phyloP scores from a whole-genome alignment of 2,113 vertebrate genomes.

The Lamprologus callipterus region DNA sequence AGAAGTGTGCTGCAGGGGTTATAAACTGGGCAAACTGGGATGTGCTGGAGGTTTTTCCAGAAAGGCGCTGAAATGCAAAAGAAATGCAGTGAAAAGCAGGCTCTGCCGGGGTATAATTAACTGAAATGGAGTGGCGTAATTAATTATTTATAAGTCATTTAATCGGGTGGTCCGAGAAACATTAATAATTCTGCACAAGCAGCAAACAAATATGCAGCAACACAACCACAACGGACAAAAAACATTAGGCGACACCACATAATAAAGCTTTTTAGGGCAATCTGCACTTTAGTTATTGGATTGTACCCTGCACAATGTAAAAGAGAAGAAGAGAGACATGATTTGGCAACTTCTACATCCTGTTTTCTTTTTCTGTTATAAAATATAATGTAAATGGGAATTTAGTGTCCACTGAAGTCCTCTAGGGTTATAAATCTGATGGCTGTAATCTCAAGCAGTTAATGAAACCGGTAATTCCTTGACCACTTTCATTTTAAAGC shows the following conservation, averaged over 20 bases:
- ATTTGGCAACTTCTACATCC: background rate
- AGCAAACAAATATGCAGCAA: background rate
- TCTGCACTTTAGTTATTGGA: background rate
- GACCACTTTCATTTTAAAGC: rapidly evolving
- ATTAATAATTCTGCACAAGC: background rate
- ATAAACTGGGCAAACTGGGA: background rate
- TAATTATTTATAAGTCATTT: background rate
- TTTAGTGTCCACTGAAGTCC: background rate
- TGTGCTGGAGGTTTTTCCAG: background rate
- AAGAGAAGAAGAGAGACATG: background rate
- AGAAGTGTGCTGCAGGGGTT: background rate
- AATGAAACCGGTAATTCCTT: background rate
- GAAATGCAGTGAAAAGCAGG: background rate
- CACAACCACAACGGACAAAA: background rate
- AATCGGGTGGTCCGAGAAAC: background rate
- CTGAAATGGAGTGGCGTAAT: background rate
- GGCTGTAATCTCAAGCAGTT: background rate
- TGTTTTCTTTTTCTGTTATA: background rate
- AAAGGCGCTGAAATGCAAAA: background rate
- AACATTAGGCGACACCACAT: background rate
- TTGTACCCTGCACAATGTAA: background rate
- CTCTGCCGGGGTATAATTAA: background rate
- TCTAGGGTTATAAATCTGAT: background rate
- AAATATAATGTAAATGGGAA: background rate
- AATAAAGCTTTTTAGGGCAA: background rate